Evolutionary conservation across 1,140 invertebrate genomes (phyloP), one percentile per base, ranked within the genome.

Genomic region (Leptinotarsa texana): DNA sequence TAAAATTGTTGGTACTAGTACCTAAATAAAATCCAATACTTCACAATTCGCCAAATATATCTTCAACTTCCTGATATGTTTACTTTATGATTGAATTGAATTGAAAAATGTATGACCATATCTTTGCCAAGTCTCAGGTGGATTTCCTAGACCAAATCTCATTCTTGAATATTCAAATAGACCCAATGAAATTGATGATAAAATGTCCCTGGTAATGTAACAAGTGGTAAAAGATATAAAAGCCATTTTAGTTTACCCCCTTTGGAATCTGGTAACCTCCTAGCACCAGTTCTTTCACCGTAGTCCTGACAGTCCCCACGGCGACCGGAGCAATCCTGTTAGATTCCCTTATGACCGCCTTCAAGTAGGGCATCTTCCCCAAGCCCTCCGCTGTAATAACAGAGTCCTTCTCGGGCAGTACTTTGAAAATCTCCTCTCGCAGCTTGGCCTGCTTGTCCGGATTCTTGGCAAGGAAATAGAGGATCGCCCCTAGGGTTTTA

Each of bases 281-380:
- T 0, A 91, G 69, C 33, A 88, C 87, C 49, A 90, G 84, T 77
- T 91, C 89, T 75, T 87, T 87, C 0, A 84, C 83, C 24, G 87
- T 85, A 42, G 78, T 77, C 66, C 90, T 87, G 0, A 87, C 42
- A 17, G 86, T 89, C 17, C 87, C 89, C 0, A 86, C 80, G 0
- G 86, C 85, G 3, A 90, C 85, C 3, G 90, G 89, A 80, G 88
- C 84, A 13, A 90, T 73, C 69, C 90, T 86, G 48, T 90, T 87
- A 3, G 88, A 86, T 82, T 93, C 92, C 81, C 91, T 92, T 18
- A 92, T 86, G 74, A 89, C 90, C 15, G 91, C 91, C 75, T 88
- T 89, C 3, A 93, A 77, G 78, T 92, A 93, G 0, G 86, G 86
- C 75, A 91, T 83, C 63, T 88, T 83, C 42, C 86, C 84, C 49